Evolutionary conservation across 2,888 invertebrate species (phyloP), one percentile per base, ranked within the genome.

Genomic region (Unio delphinus): DNA sequence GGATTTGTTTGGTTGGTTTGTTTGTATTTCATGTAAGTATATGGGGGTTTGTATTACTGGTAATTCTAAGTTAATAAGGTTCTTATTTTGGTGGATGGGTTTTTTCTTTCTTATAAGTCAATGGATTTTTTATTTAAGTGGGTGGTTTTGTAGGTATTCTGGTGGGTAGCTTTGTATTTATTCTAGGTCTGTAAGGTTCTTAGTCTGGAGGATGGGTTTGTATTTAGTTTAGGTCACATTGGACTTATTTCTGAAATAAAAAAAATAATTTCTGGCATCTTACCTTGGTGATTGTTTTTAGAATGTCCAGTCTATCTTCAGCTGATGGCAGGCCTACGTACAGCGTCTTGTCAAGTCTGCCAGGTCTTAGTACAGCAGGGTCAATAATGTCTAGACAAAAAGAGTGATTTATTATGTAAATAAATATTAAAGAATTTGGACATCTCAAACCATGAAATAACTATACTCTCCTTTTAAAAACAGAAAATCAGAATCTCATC

Each of bases 291-390:
- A 97, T 92, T 57, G 97, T 95, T 82, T 92, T 92, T 26, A 99
- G 91, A 81, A 99, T 99, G 80, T 98, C 98, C 0, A 93, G 92
- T 72, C 98, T 92, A 86, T 97, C 98, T 18, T 92, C 90, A 4
- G 92, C 90, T 4, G 92, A 92, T 0, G 99, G 99, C 86, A 99
- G 75, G 20, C 89, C 88, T 15, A 89, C 87, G 81, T 85, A 88
- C 64, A 89, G 72, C 6, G 81, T 80, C 72, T 87, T 88, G 74
- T 88, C 89, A 45, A 89, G 78, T 56, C 87, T 72, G 0, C 99
- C 99, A 0, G 95, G 95, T 84, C 97, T 92, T 73, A 99, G 90
- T 58, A 99, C 94, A 0, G 99, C 99, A 4, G 97, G 95, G 91
- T 99, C 99, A 69, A 99, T 94, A 30, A 98, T 97, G 86, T 99